These are phyloP conservation scores for Xiphias gladius DNA, from an alignment of 2,113 vertebrate genomes.

Conservation along the genomic window DNA sequence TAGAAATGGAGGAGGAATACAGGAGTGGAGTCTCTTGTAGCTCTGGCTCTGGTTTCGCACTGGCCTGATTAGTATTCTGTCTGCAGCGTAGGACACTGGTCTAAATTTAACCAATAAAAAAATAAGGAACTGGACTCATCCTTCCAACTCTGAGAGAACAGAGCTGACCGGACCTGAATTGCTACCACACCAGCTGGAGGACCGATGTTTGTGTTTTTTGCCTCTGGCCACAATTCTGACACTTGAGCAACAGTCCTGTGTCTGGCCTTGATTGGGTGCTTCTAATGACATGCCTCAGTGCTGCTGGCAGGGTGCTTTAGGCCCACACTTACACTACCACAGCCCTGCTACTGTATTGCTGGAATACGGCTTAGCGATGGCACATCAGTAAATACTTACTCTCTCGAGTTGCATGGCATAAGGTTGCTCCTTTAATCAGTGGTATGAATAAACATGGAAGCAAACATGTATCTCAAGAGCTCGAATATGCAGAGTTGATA, in stretches of 20 bases:
- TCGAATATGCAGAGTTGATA: slow-evolving; percentile 1
- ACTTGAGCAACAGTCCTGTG: slow-evolving; percentile 53
- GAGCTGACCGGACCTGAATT: slow-evolving; percentile 49
- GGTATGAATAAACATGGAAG: slow-evolving; percentile 38
- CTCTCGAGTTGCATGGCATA: slow-evolving; percentile 34
- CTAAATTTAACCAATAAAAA: slow-evolving; percentile 84
- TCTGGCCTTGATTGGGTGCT: slow-evolving; percentile 69
- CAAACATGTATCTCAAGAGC: slow-evolving; percentile 25
- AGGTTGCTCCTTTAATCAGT: slow-evolving; percentile 45
- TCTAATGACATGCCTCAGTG: slow-evolving; percentile 70
- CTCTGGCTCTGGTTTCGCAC: slow-evolving; percentile 62
- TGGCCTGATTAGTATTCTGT: slow-evolving; percentile 85
- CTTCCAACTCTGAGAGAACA: slow-evolving; percentile 49
- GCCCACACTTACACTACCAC: slow-evolving; percentile 45
- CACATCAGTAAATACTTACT: slow-evolving; percentile 55
- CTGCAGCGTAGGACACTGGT: slow-evolving; percentile 77
- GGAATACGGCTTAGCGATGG: slow-evolving; percentile 37
- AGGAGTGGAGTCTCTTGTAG: slow-evolving; percentile 61
- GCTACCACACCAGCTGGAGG: slow-evolving; percentile 49
- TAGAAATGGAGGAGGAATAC: slow-evolving; percentile 56
- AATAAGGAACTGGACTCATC: slow-evolving; percentile 73
- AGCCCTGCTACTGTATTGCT: slow-evolving; percentile 37
- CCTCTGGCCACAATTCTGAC: slow-evolving; percentile 57
- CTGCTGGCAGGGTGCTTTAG: slow-evolving; percentile 65
- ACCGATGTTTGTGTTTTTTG: slow-evolving; percentile 55